A percentile compares a stretch with the other conserved stretches of the same genome.
Evolutionary conservation across 2,888 invertebrate species (phyloP).

Genomic region (Troides oblongomaculatus): DNA sequence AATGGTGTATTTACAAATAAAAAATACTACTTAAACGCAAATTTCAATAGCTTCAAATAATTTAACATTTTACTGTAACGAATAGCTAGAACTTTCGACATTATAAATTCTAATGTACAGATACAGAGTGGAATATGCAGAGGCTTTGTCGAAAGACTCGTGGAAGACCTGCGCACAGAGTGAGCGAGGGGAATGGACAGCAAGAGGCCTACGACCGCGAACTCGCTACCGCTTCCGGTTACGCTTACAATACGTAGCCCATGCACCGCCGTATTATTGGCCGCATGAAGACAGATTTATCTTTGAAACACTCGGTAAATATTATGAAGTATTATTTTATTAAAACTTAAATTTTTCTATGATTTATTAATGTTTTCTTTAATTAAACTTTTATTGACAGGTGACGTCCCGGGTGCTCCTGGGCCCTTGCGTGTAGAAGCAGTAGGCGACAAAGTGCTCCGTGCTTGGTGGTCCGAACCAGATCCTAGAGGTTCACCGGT

Average conservation of each 20-base stretch:
- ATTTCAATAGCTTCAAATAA: too few species aligned
- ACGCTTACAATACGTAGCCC: conserved; percentile 81
- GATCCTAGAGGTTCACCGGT: conserved; percentile 88
- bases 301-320: conserved; percentile 86
- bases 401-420: conserved; percentile 89
- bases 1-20: too few species aligned
- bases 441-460: conserved; percentile 85
- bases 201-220: conserved; percentile 83
- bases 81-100: too few species aligned
- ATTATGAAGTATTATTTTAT: background rate
- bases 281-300: conserved; percentile 85
- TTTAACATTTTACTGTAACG: too few species aligned
- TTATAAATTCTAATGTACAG: conserved; percentile 40
- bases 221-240: conserved; percentile 89
- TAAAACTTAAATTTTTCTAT: background rate
- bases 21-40: too few species aligned
- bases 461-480: conserved; percentile 90
- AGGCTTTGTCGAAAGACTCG: conserved; percentile 63
- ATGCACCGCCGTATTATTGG: conserved; percentile 83
- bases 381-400: conserved; percentile 53
- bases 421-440: conserved; percentile 87
- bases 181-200: conserved; percentile 54
- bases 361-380: background rate
- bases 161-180: conserved; percentile 50
- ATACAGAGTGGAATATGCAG: conserved; percentile 66